phyloP scores from a whole-genome alignment of 2,888 invertebrate genomes.

The Dryomyza anilis region DNA sequence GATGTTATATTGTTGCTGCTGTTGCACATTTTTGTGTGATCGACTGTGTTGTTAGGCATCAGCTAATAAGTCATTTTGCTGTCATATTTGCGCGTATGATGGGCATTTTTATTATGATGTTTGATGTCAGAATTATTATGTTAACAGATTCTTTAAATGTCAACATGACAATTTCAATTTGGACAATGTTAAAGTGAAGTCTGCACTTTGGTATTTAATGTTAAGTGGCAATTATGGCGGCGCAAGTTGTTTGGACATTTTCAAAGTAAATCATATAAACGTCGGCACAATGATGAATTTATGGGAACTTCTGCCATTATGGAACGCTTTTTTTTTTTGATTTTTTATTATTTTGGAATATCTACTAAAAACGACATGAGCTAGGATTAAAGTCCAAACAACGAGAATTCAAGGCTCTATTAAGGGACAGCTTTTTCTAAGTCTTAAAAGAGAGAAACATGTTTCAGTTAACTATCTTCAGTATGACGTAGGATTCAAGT shows the following conservation, averaged over 20 bases:
- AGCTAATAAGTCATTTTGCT: slow-evolving; percentile 51
- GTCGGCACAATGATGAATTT: not conserved
- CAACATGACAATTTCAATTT: slow-evolving; percentile 59
- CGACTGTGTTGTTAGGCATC: slow-evolving; percentile 32
- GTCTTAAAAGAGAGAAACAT: not conserved
- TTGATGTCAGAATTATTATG: slow-evolving; percentile 56
- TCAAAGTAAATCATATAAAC: not conserved
- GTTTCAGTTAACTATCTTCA: not conserved
- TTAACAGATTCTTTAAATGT: slow-evolving; percentile 56
- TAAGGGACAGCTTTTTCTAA: not conserved
- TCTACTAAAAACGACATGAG: no score
- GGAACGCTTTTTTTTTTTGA: not conserved
- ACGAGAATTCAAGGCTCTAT: not conserved
- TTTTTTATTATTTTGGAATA: not conserved
- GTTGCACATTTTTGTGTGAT: not conserved
- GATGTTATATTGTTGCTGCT: not conserved
- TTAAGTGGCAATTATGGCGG: not conserved
- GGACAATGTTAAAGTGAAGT: slow-evolving; percentile 34
- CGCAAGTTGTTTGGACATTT: not conserved
- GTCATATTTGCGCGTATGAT: not conserved
- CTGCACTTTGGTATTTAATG: not conserved
- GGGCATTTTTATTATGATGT: slow-evolving; percentile 52
- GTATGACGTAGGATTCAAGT: no score
- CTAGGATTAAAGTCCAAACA: no score
- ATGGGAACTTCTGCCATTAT: not conserved